Evolutionary conservation across 2,113 vertebrate genomes (phyloP).

Genomic region (Pipa parva): DNA sequence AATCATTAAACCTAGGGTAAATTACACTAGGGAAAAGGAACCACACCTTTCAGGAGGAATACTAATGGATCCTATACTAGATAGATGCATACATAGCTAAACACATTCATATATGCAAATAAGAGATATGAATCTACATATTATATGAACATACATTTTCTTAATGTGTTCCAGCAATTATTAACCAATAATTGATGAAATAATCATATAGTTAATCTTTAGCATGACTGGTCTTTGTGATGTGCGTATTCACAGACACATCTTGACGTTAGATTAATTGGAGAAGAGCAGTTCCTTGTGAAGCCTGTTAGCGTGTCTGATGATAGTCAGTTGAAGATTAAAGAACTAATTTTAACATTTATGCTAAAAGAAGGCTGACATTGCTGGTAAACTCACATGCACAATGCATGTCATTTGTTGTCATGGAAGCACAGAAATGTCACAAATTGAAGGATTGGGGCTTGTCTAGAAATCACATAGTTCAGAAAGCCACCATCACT

Average conservation of each 20-base stretch:
- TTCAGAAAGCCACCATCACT: conserved; percentile 12
- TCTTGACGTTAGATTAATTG: conserved; percentile 11
- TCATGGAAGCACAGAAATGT: conserved; percentile 54
- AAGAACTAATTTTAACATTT: conserved; percentile 27
- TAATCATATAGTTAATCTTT: background rate
- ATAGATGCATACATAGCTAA: no score
- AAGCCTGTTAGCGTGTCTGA: conserved; percentile 2
- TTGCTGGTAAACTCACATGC: conserved; percentile 37
- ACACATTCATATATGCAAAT: no score
- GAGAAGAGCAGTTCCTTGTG: background rate
- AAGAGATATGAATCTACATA: no score
- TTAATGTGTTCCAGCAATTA: no score
- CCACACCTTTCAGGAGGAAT: no score
- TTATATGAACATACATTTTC: no score
- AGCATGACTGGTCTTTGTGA: background rate
- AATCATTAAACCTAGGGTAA: no score
- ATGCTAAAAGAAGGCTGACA: conserved; percentile 45
- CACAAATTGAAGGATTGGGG: conserved; percentile 45
- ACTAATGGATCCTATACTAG: no score
- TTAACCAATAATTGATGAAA: background rate
- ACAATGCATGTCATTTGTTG: conserved; percentile 52
- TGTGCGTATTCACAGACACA: background rate
- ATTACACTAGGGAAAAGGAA: no score
- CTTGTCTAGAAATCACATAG: conserved; percentile 37
- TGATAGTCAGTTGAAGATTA: conserved; percentile 35